Evolutionary conservation across 2,888 invertebrate genomes (phyloP).

Genomic region (Choreutis nemorana): DNA sequence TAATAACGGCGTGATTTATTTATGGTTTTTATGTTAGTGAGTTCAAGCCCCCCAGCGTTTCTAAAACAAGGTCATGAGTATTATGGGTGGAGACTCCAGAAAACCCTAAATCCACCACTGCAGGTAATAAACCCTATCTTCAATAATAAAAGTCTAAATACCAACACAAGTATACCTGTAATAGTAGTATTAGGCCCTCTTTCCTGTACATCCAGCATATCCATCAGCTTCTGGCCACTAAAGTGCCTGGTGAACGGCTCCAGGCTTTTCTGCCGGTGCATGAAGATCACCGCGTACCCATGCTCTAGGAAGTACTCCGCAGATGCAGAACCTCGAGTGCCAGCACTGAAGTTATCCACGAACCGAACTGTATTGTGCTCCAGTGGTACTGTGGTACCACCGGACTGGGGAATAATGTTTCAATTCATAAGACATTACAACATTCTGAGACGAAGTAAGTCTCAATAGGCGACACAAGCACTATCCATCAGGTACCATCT

Average conservation of each 20-base stretch:
- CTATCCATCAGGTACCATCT: background rate
- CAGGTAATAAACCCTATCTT: too few species aligned
- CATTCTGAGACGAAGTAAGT: background rate
- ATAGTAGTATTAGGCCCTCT: constrained; percentile 71
- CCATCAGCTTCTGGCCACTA: constrained; percentile 77
- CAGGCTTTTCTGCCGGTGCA: constrained; percentile 88
- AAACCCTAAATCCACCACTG: too few species aligned
- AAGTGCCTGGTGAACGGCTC: constrained; percentile 93
- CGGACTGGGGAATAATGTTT: constrained; percentile 71
- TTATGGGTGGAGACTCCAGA: too few species aligned
- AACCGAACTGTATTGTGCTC: constrained; percentile 98
- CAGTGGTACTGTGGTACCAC: constrained; percentile 95
- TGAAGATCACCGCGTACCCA: constrained; percentile 90
- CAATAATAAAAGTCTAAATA: too few species aligned
- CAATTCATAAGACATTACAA: constrained; percentile 6
- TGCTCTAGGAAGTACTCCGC: constrained; percentile 92
- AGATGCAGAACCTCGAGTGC: constrained; percentile 93
- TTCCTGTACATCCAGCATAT: constrained; percentile 76
- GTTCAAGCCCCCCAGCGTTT: too few species aligned
- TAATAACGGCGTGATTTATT: too few species aligned
- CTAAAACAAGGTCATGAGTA: too few species aligned
- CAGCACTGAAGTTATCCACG: constrained; percentile 99
- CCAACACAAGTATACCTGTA: constrained; percentile 48
- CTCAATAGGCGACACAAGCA: background rate
- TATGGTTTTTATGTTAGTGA: too few species aligned